Percentiles rank a stretch among this genome's conserved stretches.
These are phyloP conservation scores for Nebria brevicollis DNA, from an alignment of 2,888 invertebrate species.

Conservation along the genomic window DNA sequence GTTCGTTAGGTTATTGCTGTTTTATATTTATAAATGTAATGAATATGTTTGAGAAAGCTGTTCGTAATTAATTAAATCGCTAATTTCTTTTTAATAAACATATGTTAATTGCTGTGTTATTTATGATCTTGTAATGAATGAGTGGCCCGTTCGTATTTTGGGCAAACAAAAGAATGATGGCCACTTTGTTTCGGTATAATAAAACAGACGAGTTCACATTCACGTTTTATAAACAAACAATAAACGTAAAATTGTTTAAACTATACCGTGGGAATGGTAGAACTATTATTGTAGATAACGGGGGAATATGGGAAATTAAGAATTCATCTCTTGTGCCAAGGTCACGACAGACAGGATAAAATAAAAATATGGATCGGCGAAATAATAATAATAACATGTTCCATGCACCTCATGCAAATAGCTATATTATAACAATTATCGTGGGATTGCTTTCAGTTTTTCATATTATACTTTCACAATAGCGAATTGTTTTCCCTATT, in stretches of 20 bases:
- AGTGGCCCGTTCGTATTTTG: not conserved
- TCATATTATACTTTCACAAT: constrained; percentile 9
- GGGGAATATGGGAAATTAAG: not conserved
- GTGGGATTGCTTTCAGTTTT: constrained; percentile 1
- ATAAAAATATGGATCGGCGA: not conserved
- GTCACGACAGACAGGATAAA: not conserved
- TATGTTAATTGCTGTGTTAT: not conserved
- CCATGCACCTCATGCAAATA: not conserved
- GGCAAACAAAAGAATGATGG: not conserved
- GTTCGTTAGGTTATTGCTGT: too few relatives aligned
- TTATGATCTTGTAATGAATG: not conserved
- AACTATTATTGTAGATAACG: not conserved
- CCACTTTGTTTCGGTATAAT: not conserved
- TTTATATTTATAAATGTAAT: too few relatives aligned
- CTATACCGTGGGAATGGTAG: not conserved
- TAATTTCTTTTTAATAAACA: not conserved
- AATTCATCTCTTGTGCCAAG: constrained; percentile 1
- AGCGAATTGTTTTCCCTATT: constrained; percentile 11
- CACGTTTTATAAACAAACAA: not conserved
- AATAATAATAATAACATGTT: not conserved
- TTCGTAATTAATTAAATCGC: not conserved
- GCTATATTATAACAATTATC: not conserved
- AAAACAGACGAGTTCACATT: not conserved
- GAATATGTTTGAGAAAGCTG: not conserved
- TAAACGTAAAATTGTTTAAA: constrained; percentile 1